Evolutionary conservation across 2,888 invertebrate genomes (phyloP).

Genomic region (Agonum fuliginosum): DNA sequence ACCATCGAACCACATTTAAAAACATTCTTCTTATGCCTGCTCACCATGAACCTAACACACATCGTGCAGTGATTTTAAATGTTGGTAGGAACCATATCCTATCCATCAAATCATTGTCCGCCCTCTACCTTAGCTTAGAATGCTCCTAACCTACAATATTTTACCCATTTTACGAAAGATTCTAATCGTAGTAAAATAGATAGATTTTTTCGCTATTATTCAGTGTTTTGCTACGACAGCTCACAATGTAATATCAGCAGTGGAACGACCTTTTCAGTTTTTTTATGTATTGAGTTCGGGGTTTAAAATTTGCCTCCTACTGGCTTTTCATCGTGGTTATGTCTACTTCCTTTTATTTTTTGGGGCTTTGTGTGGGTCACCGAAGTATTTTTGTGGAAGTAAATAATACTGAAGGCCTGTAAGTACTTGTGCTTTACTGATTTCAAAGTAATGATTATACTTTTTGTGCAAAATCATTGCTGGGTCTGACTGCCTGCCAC

Average conservation of each 20-base stretch:
- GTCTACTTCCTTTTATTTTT: slow-evolving; percentile 66
- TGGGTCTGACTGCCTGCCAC: slow-evolving; percentile 3
- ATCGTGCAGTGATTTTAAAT: slow-evolving; percentile 2
- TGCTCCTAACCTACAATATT: not conserved
- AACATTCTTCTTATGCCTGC: not conserved
- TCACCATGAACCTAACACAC: not conserved
- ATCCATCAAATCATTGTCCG: slow-evolving; percentile 50
- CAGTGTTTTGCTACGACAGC: slow-evolving; percentile 63
- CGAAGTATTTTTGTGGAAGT: slow-evolving; percentile 66
- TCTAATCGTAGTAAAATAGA: slow-evolving; percentile 66
- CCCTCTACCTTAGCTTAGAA: slow-evolving; percentile 11
- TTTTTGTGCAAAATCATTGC: slow-evolving; percentile 45
- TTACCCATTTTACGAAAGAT: slow-evolving; percentile 60
- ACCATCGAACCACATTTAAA: slow-evolving; percentile 8
- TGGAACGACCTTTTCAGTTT: not conserved
- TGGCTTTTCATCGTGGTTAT: slow-evolving; percentile 50
- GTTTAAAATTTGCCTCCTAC: not conserved
- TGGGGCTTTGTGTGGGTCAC: slow-evolving; percentile 68
- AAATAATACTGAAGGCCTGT: slow-evolving; percentile 69
- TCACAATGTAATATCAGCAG: slow-evolving; percentile 7
- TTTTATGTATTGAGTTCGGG: not conserved
- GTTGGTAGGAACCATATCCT: slow-evolving; percentile 17
- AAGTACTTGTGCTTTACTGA: slow-evolving; percentile 51
- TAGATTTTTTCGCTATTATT: slow-evolving; percentile 69
- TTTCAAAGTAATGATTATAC: slow-evolving; percentile 36